Evolutionary conservation across 2,797 vertebrate species (phyloP).

Genomic region (Melanotaenia nigrans): DNA sequence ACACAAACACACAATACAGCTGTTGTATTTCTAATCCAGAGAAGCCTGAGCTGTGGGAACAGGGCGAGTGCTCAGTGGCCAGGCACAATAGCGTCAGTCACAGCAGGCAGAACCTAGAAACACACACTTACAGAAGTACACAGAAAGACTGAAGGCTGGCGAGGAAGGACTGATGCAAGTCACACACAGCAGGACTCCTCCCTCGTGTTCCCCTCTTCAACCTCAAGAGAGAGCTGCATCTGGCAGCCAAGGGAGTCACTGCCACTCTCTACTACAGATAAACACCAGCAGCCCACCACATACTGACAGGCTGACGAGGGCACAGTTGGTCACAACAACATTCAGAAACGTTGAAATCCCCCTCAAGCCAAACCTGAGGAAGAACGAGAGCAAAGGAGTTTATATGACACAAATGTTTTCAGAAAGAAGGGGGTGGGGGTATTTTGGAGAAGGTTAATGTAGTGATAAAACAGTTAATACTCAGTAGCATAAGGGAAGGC

Average conservation of each 20-base stretch:
- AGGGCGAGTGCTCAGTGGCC: conserved; percentile 61
- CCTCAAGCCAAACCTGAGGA: conserved; percentile 24
- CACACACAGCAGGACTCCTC: conserved; percentile 27
- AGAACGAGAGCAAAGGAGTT: conserved; percentile 5
- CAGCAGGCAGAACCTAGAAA: conserved; percentile 47
- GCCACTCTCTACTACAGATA: conserved; percentile 37
- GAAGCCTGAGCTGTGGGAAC: conserved; percentile 77
- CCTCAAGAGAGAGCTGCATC: conserved; percentile 37
- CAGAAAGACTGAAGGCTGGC: conserved; percentile 43
- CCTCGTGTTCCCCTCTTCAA: conserved; percentile 12
- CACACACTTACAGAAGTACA: conserved; percentile 3
- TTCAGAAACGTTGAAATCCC: conserved; percentile 33
- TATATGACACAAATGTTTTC: conserved; percentile 4
- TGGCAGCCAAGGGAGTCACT: conserved; percentile 38
- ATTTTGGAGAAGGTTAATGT: conserved; percentile 11
- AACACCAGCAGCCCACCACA: conserved; percentile 37
- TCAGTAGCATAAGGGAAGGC: conserved; percentile 16
- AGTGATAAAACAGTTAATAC: conserved; percentile 33
- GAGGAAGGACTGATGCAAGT: conserved; percentile 40
- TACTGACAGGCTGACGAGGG: conserved; percentile 22
- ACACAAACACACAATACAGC: conserved; percentile 80
- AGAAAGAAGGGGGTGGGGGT: conserved; percentile 5
- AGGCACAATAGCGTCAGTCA: conserved; percentile 83
- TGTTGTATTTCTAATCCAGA: conserved; percentile 81
- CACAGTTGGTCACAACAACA: conserved; percentile 44